phyloP scores from a whole-genome alignment of 2,888 invertebrate species.

The Leptogaster cylindrica region DNA sequence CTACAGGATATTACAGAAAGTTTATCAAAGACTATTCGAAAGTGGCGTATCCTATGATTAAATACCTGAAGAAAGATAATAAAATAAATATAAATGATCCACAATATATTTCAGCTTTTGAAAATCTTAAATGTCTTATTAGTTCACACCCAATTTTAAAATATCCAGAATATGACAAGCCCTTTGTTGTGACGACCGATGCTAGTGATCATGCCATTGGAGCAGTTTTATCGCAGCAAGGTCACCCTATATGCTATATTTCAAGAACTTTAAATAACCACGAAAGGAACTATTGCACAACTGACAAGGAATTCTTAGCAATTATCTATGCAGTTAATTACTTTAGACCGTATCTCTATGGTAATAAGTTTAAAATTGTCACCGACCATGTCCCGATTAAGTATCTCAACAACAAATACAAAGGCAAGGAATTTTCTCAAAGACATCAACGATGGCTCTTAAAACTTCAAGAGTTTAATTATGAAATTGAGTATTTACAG shows the following conservation, averaged over 20 bases:
- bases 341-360: slow-evolving; percentile 44
- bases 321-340: too few relatives aligned
- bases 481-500: slow-evolving; percentile 45
- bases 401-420: slow-evolving; percentile 44
- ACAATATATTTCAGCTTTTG: slow-evolving; percentile 44
- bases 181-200: slow-evolving; percentile 44
- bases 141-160: slow-evolving; percentile 43
- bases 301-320: too few relatives aligned
- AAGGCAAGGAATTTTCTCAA: slow-evolving; percentile 43
- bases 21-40: slow-evolving; percentile 43
- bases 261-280: slow-evolving; percentile 20
- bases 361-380: slow-evolving; percentile 44
- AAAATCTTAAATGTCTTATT: slow-evolving; percentile 43
- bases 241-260: slow-evolving; percentile 29
- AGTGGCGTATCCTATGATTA: slow-evolving; percentile 45
- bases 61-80: slow-evolving; percentile 44
- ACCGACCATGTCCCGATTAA: slow-evolving; percentile 45
- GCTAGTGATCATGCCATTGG: slow-evolving; percentile 44
- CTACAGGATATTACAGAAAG: slow-evolving; percentile 44
- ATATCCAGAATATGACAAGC: slow-evolving; percentile 45
- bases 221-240: slow-evolving; percentile 42
- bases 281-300: slow-evolving; percentile 19
- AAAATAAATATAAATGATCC: slow-evolving; percentile 44
- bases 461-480: slow-evolving; percentile 43
- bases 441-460: slow-evolving; percentile 42